Percentiles rank a stretch among this genome's conserved stretches.
Evolutionary conservation across 1,140 invertebrate genomes (phyloP).

Genomic region (Ceratina calcarata): DNA sequence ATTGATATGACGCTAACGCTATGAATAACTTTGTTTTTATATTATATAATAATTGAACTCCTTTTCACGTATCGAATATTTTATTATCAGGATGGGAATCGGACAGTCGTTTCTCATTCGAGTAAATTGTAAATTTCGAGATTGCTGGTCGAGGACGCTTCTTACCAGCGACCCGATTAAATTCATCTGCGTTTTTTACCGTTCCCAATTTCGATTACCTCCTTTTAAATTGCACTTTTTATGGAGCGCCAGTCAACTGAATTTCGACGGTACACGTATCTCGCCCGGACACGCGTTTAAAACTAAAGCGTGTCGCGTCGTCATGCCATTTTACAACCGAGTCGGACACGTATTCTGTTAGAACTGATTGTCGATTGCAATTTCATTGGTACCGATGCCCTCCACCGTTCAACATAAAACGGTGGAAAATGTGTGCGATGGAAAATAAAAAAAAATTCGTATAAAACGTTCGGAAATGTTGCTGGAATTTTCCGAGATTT

Average conservation of each 20-base stretch:
- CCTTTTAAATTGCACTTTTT: constrained; percentile 18
- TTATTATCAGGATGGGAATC: not conserved
- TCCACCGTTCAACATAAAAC: not conserved
- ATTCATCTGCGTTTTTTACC: constrained; percentile 6
- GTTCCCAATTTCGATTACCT: not conserved
- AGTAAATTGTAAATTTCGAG: constrained; percentile 8
- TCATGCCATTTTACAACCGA: no score
- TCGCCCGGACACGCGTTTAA: not conserved
- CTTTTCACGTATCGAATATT: not conserved
- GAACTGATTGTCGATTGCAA: constrained; percentile 14
- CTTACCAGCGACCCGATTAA: not conserved
- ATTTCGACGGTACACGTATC: not conserved
- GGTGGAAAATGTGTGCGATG: not conserved
- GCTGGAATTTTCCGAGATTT: no score
- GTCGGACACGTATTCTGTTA: not conserved
- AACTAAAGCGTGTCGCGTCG: not conserved
- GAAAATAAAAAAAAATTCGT: no score
- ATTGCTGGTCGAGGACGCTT: not conserved
- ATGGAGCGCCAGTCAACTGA: not conserved
- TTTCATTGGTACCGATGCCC: not conserved
- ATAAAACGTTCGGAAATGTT: no score
- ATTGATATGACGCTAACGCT: no score
- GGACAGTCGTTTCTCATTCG: not conserved
- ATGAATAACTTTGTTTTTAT: no score
- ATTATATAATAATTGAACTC: not conserved